Base-by-base conservation (phyloP, 2,113 vertebrate species). In the Epinephelus fuscoguttatus region DNA sequence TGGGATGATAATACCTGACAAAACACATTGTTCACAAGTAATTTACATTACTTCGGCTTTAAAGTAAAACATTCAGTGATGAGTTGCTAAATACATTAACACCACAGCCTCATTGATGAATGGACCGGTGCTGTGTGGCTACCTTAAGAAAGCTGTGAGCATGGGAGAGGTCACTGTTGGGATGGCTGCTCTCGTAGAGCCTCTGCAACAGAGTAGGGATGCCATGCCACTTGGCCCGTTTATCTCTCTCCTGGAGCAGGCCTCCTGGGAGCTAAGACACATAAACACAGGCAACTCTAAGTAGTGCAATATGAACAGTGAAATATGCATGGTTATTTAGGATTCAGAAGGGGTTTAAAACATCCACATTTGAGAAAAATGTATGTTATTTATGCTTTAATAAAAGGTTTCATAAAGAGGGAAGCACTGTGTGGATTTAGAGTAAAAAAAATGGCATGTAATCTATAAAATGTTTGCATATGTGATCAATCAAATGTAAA, bases 101-200 rank as follows among this genome's bases (percentile, higher is more conserved):
- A 75, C 14, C 33, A 69, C 64, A 19, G 13, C 17, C 6, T n/a
- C 7, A 18, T 1, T 25, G 25, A 3, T 49, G 25, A 19, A 21
- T 18, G 21, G 56, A 63, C 50, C 15, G 6, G 25, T 27, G 13
- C 23, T 8, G 42, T 13, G 40, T 19, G n/a, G 10, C 82, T 96
- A 99, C 98, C 97, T 98, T 99, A 33, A 99, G 95, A 91, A 98
- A 96, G 91, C 92, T 95, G 94, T 99, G 97, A 88, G 97, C 97
- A 84, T 97, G 96, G 12, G 94, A 95, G 89, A 99, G 96, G 91
- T 99, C 98, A 4, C 97, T 98, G 95, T 99, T 98, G 40, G 97
- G 97, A 84, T 99, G 97, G 90, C 98, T 99, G 82, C 96, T 97
- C 49, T 97, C 94, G 6, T 98, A 95, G 12, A 99, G 95, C 90